These are phyloP conservation scores for Sebastes jordani DNA, from an alignment of 2,797 vertebrate genomes.

Conservation along the genomic window DNA sequence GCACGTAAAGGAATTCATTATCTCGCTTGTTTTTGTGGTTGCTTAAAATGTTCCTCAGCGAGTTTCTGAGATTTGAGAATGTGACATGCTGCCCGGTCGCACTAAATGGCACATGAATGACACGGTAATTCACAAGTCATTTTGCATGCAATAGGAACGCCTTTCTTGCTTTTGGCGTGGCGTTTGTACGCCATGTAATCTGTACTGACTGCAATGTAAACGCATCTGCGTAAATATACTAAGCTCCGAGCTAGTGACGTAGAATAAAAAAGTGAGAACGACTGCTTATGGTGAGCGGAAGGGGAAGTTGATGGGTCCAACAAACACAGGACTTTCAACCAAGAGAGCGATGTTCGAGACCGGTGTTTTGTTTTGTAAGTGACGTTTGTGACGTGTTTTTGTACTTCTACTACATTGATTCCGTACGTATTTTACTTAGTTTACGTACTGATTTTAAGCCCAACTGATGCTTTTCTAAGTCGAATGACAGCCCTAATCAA, in stretches of 20 bases:
- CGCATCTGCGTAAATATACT: not conserved
- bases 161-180: not conserved
- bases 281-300: not conserved
- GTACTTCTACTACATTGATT: too few relatives aligned
- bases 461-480: too few relatives aligned
- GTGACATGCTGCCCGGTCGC: not conserved
- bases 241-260: rapidly evolving
- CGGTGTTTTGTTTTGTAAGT: too few relatives aligned
- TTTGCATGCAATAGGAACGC: not conserved
- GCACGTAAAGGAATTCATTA: not conserved
- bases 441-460: too few relatives aligned
- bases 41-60: not conserved
- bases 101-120: too few relatives aligned
- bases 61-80: not conserved
- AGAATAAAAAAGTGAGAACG: not conserved
- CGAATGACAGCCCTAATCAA: too few relatives aligned
- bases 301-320: not conserved
- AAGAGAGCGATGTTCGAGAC: rapidly evolving
- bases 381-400: too few relatives aligned
- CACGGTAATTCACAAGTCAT: not conserved
- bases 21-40: not conserved
- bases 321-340: not conserved
- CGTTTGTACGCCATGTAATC: not conserved
- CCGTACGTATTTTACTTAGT: too few relatives aligned
- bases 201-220: not conserved